Percentiles rank a stretch among this genome's conserved stretches.
phyloP scores from a whole-genome alignment of 2,888 invertebrate species.

The Iselma pallidipennis region DNA sequence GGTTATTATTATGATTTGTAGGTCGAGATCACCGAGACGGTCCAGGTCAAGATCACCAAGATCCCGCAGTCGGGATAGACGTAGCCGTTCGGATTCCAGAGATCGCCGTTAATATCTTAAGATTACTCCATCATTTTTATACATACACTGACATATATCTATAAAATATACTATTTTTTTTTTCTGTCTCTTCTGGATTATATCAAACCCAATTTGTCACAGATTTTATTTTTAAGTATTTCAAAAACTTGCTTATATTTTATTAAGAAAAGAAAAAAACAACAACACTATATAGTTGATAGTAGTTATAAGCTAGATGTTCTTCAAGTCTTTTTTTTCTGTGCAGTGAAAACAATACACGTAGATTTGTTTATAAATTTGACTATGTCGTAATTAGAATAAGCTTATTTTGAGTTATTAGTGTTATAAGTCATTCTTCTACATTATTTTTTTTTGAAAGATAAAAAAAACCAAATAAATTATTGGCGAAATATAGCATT shows the following conservation, averaged over 20 bases:
- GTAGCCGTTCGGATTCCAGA: constrained; percentile 63
- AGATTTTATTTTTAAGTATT: not conserved
- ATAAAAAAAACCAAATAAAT: not conserved
- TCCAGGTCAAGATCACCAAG: constrained; percentile 55
- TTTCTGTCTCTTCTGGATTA: not conserved
- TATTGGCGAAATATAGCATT: not conserved
- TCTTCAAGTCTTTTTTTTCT: not conserved
- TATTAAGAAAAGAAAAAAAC: too few relatives aligned
- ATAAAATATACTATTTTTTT: not conserved
- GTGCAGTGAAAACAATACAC: not conserved
- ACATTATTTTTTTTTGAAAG: not conserved
- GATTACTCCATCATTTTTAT: not conserved
- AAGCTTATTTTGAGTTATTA: not conserved
- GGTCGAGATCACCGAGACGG: constrained; percentile 55
- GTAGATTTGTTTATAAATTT: not conserved
- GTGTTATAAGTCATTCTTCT: not conserved
- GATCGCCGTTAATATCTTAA: constrained; percentile 57
- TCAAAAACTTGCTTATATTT: too few relatives aligned
- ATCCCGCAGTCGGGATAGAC: constrained; percentile 61
- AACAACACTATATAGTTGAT: too few relatives aligned
- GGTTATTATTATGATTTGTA: constrained; percentile 38
- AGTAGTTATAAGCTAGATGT: not conserved
- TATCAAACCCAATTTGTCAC: not conserved
- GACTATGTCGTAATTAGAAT: not conserved
- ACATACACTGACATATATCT: not conserved